Conservation (phyloP, 2,113 vertebrate species). For the Psettodes erumei region DNA sequence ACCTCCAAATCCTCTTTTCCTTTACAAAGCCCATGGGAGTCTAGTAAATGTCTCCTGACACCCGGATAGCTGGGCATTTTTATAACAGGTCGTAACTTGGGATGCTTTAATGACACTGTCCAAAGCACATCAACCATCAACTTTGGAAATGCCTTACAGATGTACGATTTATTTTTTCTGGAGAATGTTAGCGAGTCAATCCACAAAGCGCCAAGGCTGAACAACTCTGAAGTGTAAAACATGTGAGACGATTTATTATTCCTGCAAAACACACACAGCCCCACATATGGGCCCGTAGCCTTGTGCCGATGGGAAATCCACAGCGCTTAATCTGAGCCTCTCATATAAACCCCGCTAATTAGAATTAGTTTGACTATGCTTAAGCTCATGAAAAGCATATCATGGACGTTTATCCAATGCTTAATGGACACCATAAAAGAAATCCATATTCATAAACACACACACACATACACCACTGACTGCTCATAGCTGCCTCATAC, state of each 20-base stretch:
- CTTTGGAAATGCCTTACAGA: slow-evolving; percentile 80
- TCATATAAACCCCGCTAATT: slow-evolving; percentile 78
- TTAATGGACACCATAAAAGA: slow-evolving; percentile 77
- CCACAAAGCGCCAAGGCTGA: slow-evolving; percentile 62
- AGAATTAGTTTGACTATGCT: slow-evolving; percentile 71
- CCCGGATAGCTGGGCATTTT: slow-evolving; percentile 68
- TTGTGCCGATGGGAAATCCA: slow-evolving; percentile 59
- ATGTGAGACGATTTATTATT: slow-evolving; percentile 77
- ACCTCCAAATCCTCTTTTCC: slow-evolving; percentile 79
- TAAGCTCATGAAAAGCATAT: slow-evolving; percentile 70
- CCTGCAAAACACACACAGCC: slow-evolving; percentile 60
- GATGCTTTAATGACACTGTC: slow-evolving; percentile 79
- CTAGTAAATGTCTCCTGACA: slow-evolving; percentile 75
- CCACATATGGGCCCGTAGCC: slow-evolving; percentile 53
- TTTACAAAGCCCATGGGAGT: slow-evolving; percentile 56
- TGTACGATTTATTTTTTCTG: slow-evolving; percentile 52
- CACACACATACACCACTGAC: slow-evolving; percentile 61
- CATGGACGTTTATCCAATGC: slow-evolving; percentile 75
- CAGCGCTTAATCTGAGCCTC: slow-evolving; percentile 62
- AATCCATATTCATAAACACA: slow-evolving; percentile 77
- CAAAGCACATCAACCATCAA: slow-evolving; percentile 69
- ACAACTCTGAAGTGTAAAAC: slow-evolving; percentile 71
- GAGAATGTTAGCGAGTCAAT: slow-evolving; percentile 66
- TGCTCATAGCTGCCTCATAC: slow-evolving; percentile 58
- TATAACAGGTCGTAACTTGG: slow-evolving; percentile 68